Base-by-base conservation (phyloP, 1,140 invertebrate species). In the Camponotus floridanus region DNA sequence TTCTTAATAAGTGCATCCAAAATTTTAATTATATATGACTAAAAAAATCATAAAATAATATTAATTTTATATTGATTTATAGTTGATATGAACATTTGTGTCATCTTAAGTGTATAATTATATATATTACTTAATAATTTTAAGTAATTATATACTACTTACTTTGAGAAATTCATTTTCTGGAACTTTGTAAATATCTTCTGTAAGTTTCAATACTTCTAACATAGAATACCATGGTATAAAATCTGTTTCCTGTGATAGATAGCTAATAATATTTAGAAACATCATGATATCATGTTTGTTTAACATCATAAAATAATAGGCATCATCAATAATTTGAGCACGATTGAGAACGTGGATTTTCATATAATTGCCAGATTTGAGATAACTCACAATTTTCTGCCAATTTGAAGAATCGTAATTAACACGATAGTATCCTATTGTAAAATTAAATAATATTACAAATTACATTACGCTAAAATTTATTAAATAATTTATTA, bases 321-420 rank as follows among this genome's bases (percentile, higher is more conserved):
- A 80, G 0, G 55, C 95, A 92, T 98, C 98, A 88, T 98, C 97
- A 4, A 98, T 94, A 1, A 98, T 93, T 92, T 98, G 97, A 1
- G 97, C 97, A 78, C 97, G 95, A 94, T 98, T 98, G 0, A 96
- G 93, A 33, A 96, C 93, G 88, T 97, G 95, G 71, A 98, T 97
- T 2, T 88, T 91, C 2, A 92, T 92, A 86, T 95, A 95, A 11
- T 95, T 84, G 2, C 92, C 87, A 31, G 90, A 87, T 51, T 93
- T 94, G n/a, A 97, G 88, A 13, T 94, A 94, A 18, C 89, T 74
- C 8, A 91, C 95, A 15, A 97, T 93, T 2, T 96, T 92, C 21
- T 94, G 86, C 96, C 96, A 97, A 88, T 96, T 97, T 0, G 90
- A 87, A 1, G 90, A 33, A 83, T 97, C 96, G 76, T 97, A 97